phyloP scores from a whole-genome alignment of 2,113 vertebrate genomes.

The Thinocorus orbignyianus region DNA sequence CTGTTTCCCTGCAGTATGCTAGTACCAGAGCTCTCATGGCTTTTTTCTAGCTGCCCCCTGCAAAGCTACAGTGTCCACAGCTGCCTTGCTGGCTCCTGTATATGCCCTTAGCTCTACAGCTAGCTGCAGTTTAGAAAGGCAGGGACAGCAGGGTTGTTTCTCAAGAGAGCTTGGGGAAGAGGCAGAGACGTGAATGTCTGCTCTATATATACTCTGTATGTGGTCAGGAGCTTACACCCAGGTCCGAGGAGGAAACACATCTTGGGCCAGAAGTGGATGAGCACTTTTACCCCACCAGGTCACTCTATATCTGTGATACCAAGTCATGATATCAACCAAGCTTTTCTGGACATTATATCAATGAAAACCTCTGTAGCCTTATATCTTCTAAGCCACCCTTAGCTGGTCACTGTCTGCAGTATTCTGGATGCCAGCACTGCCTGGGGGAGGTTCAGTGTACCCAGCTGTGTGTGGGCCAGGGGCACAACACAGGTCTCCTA shows the following conservation, averaged over 20 bases:
- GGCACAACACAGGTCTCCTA: background rate
- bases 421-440: background rate
- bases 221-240: background rate
- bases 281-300: background rate
- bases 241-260: background rate
- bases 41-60: background rate
- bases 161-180: background rate
- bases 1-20: background rate
- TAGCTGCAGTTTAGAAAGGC: background rate
- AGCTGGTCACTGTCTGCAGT: background rate
- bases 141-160: background rate
- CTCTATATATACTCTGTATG: background rate
- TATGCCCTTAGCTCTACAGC: background rate
- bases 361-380: background rate
- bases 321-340: background rate
- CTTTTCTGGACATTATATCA: background rate
- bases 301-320: background rate
- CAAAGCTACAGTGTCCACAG: fast-evolving
- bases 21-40: background rate
- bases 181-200: background rate
- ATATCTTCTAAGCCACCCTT: background rate
- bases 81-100: fast-evolving
- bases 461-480: fast-evolving
- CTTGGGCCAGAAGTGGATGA: background rate
- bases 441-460: background rate